phyloP scores from a whole-genome alignment of 53 echinoderm and acorn worm species.

The Stichopus horrens region DNA sequence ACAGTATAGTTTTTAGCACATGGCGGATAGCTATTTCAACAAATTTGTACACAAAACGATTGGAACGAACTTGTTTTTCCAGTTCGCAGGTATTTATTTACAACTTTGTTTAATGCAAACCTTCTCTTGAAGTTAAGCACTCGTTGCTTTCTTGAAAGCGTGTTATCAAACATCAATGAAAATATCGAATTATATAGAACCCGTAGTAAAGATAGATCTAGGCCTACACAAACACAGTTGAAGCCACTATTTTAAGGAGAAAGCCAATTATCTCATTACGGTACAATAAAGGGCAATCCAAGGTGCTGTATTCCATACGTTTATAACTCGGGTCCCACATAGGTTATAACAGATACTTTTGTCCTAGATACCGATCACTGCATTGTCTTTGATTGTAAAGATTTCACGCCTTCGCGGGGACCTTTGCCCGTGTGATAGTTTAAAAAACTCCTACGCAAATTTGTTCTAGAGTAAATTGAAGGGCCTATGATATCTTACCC shows the following conservation, averaged over 20 bases:
- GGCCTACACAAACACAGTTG: not conserved
- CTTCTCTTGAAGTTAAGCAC: not conserved
- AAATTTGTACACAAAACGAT: no score
- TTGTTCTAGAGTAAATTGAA: constrained; percentile 5
- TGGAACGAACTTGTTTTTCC: no score
- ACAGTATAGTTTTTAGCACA: no score
- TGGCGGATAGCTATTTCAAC: no score
- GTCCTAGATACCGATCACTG: not conserved
- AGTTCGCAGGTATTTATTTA: not conserved
- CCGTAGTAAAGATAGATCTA: not conserved
- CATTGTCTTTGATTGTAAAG: not conserved
- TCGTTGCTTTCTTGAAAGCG: not conserved
- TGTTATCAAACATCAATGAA: not conserved
- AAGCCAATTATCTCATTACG: not conserved
- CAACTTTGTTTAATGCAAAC: not conserved
- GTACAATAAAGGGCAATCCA: not conserved
- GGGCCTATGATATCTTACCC: not conserved
- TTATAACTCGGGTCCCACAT: not conserved
- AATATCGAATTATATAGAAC: not conserved
- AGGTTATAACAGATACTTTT: not conserved
- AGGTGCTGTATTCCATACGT: constrained; percentile 3
- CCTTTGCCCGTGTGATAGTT: constrained; percentile 19
- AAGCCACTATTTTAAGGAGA: not conserved
- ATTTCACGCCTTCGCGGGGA: constrained; percentile 36
- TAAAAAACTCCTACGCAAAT: constrained; percentile 25